These are phyloP conservation scores for Pammene fasciana DNA, from an alignment of 2,888 invertebrate genomes.

Conservation along the genomic window DNA sequence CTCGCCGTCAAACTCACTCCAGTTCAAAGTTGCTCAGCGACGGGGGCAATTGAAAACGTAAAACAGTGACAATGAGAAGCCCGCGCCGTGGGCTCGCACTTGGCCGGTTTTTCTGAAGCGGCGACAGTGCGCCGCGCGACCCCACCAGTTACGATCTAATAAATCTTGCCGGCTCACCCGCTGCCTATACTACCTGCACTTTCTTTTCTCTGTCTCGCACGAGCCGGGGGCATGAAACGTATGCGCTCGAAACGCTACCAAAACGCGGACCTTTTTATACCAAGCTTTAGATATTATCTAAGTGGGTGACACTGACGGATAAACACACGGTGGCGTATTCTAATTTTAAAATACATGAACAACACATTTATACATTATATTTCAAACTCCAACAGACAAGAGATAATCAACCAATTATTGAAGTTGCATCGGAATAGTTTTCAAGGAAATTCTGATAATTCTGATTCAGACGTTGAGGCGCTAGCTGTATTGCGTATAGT, in stretches of 20 bases:
- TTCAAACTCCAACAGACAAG: too few relatives aligned
- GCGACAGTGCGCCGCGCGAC: conserved; percentile 65
- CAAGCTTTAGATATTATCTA: conserved; percentile 53
- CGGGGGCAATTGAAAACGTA: conserved; percentile 20
- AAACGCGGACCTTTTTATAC: conserved; percentile 56
- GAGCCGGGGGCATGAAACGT: conserved; percentile 56
- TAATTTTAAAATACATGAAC: too few relatives aligned
- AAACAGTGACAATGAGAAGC: conserved; percentile 33
- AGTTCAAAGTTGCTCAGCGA: conserved; percentile 19
- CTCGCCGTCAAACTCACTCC: conserved; percentile 10
- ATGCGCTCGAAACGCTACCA: conserved; percentile 60
- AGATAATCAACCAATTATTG: too few relatives aligned
- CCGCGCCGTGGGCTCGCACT: conserved; percentile 35
- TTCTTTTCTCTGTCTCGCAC: conserved; percentile 79
- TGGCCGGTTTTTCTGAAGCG: conserved; percentile 54
- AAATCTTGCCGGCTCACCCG: conserved; percentile 70
- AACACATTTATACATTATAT: too few relatives aligned
- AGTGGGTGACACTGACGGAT: conserved; percentile 42
- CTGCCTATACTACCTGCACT: conserved; percentile 76
- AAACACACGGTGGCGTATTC: too few relatives aligned
- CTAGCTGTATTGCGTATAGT: too few relatives aligned
- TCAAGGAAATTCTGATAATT: too few relatives aligned
- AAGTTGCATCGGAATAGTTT: too few relatives aligned
- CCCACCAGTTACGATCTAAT: conserved; percentile 80
- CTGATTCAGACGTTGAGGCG: too few relatives aligned